Conservation (phyloP, 1,140 invertebrate species). For the Drosophila orosa region DNA sequence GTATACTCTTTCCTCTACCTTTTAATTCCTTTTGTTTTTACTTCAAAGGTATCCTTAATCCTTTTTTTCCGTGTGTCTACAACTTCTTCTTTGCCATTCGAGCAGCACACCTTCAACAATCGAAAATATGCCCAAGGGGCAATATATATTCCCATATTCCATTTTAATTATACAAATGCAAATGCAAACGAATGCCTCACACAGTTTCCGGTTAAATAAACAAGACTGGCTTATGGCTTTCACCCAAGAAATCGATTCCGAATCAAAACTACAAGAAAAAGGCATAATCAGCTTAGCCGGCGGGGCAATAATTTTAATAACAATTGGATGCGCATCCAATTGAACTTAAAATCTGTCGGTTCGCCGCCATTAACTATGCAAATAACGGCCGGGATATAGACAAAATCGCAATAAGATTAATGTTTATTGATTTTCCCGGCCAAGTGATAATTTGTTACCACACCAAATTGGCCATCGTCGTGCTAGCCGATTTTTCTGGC, state of each 20-base stretch:
- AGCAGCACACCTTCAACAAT: conserved; percentile 19
- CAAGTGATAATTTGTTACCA: conserved; percentile 63
- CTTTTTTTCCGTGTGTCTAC: not conserved
- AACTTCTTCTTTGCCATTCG: not conserved
- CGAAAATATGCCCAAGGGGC: conserved; percentile 2
- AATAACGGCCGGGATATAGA: conserved; percentile 70
- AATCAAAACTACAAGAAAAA: conserved; percentile 34
- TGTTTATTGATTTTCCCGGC: conserved; percentile 76
- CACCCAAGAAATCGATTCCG: conserved; percentile 18
- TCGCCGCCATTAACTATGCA: conserved; percentile 69
- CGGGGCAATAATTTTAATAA: conserved; percentile 46
- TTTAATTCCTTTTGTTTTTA: not conserved
- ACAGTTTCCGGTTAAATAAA: conserved; percentile 29
- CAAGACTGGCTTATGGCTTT: conserved; percentile 4
- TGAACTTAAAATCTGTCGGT: conserved; percentile 67
- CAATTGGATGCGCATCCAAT: conserved; percentile 56
- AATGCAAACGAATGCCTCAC: conserved; percentile 27
- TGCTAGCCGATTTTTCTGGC: conserved; percentile 53
- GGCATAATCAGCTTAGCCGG: conserved; percentile 9
- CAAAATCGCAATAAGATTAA: conserved; percentile 79
- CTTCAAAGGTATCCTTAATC: not conserved
- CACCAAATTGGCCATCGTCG: conserved; percentile 31
- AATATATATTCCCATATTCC: conserved; percentile 10
- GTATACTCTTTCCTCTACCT: not conserved
- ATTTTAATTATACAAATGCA: conserved; percentile 45